A percentile compares a stretch with the other conserved stretches of the same genome.
Evolutionary conservation across 2,797 vertebrate genomes (phyloP).

Genomic region (Lepidocolaptes lacrymiger): DNA sequence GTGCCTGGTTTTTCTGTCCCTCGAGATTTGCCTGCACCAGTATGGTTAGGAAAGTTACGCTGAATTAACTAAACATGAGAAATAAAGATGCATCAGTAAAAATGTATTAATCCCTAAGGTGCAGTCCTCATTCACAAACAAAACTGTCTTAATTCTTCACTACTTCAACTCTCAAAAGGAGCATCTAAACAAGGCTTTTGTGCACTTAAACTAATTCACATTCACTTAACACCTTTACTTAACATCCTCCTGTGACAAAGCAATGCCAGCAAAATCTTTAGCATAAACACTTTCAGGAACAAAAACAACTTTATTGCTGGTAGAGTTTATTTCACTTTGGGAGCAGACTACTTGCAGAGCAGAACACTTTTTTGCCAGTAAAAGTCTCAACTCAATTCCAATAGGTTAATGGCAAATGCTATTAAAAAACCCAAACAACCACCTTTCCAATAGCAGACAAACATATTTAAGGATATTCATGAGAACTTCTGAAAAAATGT

Average conservation of each 20-base stretch:
- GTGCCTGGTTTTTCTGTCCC: constrained; percentile 9
- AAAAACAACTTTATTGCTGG: background rate
- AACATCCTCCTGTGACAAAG: constrained; percentile 16
- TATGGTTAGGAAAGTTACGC: constrained; percentile 32
- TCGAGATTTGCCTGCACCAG: background rate
- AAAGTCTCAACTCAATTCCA: background rate
- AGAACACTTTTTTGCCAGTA: background rate
- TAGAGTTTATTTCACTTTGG: constrained; percentile 10
- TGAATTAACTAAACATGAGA: background rate
- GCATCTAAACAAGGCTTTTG: constrained; percentile 20
- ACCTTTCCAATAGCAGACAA: background rate
- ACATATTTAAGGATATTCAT: background rate
- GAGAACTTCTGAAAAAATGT: background rate
- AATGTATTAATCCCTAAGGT: constrained; percentile 32
- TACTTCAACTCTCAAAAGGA: constrained; percentile 35
- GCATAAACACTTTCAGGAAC: constrained; percentile 15
- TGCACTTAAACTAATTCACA: constrained; percentile 48
- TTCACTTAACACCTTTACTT: constrained; percentile 27
- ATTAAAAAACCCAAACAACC: background rate
- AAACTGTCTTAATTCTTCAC: constrained; percentile 44
- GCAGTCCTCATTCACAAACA: constrained; percentile 39
- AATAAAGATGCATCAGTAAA: constrained; percentile 35
- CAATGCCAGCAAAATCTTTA: background rate
- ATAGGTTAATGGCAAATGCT: background rate
- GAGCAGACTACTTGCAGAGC: background rate